Evolutionary conservation across 2,797 vertebrate species (phyloP).

Genomic region (Danio albolineatus): DNA sequence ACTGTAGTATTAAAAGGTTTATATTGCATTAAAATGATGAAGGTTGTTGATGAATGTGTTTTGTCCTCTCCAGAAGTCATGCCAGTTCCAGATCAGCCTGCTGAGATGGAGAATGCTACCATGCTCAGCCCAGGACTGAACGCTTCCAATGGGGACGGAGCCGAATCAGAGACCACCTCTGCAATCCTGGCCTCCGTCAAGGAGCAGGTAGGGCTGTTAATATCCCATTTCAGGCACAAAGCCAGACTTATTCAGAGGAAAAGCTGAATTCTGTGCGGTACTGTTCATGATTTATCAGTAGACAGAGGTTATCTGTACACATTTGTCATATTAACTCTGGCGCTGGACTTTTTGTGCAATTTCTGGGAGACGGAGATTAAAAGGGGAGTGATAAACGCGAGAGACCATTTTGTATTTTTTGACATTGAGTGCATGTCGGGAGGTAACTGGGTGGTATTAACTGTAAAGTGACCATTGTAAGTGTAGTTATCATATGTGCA

Average conservation of each 20-base stretch:
- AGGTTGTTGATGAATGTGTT: slow-evolving; percentile 11
- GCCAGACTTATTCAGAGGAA: neutral
- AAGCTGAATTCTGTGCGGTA: neutral
- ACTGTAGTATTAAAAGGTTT: too few relatives aligned
- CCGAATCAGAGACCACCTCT: slow-evolving; percentile 94
- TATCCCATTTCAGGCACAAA: neutral
- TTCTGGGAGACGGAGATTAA: slow-evolving; percentile 50
- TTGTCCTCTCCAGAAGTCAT: slow-evolving; percentile 78
- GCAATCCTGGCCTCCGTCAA: slow-evolving; percentile 98
- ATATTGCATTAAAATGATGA: neutral
- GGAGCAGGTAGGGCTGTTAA: slow-evolving; percentile 88
- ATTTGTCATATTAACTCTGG: slow-evolving; percentile 57
- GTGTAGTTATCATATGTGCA: neutral
- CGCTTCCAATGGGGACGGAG: slow-evolving; percentile 91
- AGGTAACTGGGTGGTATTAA: neutral
- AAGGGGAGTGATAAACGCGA: slow-evolving; percentile 46
- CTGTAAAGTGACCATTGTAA: slow-evolving; percentile 16
- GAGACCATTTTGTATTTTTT: slow-evolving; percentile 1
- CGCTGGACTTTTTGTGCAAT: slow-evolving; percentile 29
- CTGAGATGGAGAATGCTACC: slow-evolving; percentile 91
- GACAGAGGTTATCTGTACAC: slow-evolving; percentile 36
- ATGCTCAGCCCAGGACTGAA: slow-evolving; percentile 90
- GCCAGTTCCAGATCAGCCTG: slow-evolving; percentile 96
- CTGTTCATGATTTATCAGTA: slow-evolving; percentile 24
- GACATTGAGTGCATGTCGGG: slow-evolving; percentile 1